Percentiles rank a stretch among this genome's conserved stretches.
These are phyloP conservation scores for Megalonaias nervosa DNA, from an alignment of 1,140 invertebrate genomes.

Conservation along the genomic window DNA sequence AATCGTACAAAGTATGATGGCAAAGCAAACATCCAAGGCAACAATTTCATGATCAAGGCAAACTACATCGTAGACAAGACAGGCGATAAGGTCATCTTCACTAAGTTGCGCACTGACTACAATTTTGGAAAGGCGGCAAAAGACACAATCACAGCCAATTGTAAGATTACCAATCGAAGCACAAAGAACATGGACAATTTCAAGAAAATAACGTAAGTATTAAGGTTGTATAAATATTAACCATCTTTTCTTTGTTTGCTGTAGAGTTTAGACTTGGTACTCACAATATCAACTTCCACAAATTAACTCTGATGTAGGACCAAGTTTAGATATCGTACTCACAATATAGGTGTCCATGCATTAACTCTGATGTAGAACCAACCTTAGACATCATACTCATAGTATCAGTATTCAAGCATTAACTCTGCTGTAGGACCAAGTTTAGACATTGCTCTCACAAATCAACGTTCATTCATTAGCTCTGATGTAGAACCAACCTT, in stretches of 20 bases:
- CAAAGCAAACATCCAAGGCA: slow-evolving; percentile 37
- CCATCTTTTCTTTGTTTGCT: background rate
- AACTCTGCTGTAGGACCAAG: no score
- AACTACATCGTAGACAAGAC: slow-evolving; percentile 35
- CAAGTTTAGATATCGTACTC: background rate
- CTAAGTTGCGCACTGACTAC: slow-evolving; percentile 46
- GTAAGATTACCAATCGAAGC: slow-evolving; percentile 43
- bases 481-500: no score
- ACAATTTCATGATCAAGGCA: slow-evolving; percentile 36
- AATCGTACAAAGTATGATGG: slow-evolving; percentile 35
- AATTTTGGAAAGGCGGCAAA: slow-evolving; percentile 41
- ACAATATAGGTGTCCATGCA: no score
- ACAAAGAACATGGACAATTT: slow-evolving; percentile 44
- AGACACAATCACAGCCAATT: slow-evolving; percentile 42
- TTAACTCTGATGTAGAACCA: no score
- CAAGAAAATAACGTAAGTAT: slow-evolving; percentile 50
- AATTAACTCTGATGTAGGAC: no score
- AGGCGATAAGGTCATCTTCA: slow-evolving; percentile 24
- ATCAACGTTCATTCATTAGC: no score
- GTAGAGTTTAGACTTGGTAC: background rate
- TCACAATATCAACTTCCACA: background rate
- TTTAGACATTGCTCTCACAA: background rate
- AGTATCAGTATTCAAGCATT: no score
- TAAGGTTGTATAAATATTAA: background rate
- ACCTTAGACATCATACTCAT: background rate